These are phyloP conservation scores for Perizoma affinitatum DNA, from an alignment of 2,888 invertebrate genomes.

Conservation along the genomic window DNA sequence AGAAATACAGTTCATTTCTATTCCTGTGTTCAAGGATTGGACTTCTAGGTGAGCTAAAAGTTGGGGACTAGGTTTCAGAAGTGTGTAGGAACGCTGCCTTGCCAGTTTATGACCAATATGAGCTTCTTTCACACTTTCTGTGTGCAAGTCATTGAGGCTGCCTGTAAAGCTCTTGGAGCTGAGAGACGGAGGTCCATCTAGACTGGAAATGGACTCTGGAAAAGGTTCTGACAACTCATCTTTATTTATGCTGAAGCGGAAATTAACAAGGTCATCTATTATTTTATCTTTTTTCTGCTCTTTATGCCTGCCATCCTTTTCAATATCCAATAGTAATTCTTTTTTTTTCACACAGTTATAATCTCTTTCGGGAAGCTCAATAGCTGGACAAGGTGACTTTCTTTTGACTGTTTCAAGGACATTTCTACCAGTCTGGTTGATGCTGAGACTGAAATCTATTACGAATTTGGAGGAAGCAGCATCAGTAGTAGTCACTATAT, in stretches of 20 bases:
- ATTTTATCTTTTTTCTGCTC: slow-evolving; percentile 29
- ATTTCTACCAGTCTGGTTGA: slow-evolving; percentile 54
- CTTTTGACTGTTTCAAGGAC: slow-evolving; percentile 37
- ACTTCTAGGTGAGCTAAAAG: slow-evolving; percentile 86
- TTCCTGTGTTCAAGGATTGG: slow-evolving; percentile 72
- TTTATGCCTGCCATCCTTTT: slow-evolving; percentile 27
- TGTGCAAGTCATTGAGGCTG: slow-evolving; percentile 74
- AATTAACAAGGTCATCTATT: slow-evolving; percentile 41
- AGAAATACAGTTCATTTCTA: slow-evolving; percentile 76
- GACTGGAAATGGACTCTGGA: slow-evolving; percentile 43
- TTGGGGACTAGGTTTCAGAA: slow-evolving; percentile 90
- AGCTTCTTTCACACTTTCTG: slow-evolving; percentile 57
- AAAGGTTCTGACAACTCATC: slow-evolving; percentile 46
- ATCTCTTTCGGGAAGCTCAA: slow-evolving; percentile 70
- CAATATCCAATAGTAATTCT: slow-evolving; percentile 43
- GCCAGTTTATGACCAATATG: slow-evolving; percentile 72
- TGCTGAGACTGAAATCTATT: slow-evolving; percentile 63
- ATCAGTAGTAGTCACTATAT: slow-evolving; percentile 18
- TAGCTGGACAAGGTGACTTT: slow-evolving; percentile 36
- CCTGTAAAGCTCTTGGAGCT: slow-evolving; percentile 74
- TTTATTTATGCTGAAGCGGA: slow-evolving; percentile 48
- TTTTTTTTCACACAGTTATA: slow-evolving; percentile 51
- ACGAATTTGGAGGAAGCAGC: slow-evolving; percentile 53
- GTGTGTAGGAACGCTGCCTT: slow-evolving; percentile 91
- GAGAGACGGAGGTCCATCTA: slow-evolving; percentile 62